Base-by-base conservation (phyloP, 2,888 invertebrate genomes). In the Synanthedon tipuliformis region DNA sequence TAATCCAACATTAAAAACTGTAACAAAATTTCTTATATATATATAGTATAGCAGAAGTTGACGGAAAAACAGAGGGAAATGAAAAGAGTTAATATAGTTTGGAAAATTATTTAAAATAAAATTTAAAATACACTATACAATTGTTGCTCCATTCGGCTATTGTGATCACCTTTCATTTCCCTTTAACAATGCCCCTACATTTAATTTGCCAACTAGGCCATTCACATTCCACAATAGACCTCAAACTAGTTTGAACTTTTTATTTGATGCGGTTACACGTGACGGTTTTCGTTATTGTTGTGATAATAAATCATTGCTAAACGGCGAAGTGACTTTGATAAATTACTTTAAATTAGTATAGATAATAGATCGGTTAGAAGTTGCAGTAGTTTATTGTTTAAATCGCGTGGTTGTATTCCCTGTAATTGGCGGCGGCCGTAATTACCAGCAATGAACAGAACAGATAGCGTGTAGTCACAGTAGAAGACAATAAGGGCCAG, bases 351-450 rank as follows among this genome's bases (percentile, higher is more conserved):
- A 13, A 45, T 45, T 45, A 45, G 13, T 45, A 15, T 45, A 45
- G 45, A 45, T 45, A 45, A 48, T 51, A 18, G 40, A 23, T 52
- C 12, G 51, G 49, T 60, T 56, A 54, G 53, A 53, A 59, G 62
- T 62, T 65, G 57, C 59, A 59, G 50, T 59, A 65, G 65, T 65
- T 70, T 68, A 70, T 75, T 71, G 71, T 73, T 34, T 68, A 67
- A 69, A 74, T 74, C 69, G 71, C 69, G 69, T 71, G 72, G 69
- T 66, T 64, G 65, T 71, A 67, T 60, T 50, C 34, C 62, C 64
- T 65, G 69, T 71, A 72, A 75, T 73, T 73, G 70, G 61, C 62
- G 65, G 63, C 58, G 63, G 64, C 62, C 59, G 63, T 71, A 73
- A 75, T 75, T 74, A 71, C 62, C 67, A 34, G 10, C 65, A 62